Evolutionary conservation across 2,797 vertebrate genomes (phyloP).

Genomic region (Rhyacichthys aspro): DNA sequence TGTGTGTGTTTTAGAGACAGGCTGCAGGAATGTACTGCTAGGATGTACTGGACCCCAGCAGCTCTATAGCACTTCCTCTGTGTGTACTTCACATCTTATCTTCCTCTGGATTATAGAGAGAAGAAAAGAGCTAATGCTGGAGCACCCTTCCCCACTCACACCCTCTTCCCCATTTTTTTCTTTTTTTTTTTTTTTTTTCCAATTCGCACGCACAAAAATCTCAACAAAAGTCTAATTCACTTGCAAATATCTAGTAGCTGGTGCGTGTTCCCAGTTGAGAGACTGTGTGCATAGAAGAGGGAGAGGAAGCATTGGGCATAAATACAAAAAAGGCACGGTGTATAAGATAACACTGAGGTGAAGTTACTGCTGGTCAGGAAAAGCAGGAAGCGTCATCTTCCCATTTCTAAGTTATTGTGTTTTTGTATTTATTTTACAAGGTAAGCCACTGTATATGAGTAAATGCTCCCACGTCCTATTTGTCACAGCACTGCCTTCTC

Average conservation of each 20-base stretch:
- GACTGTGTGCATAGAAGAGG: conserved; percentile 27
- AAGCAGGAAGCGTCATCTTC: conserved; percentile 34
- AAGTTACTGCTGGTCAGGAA: conserved; percentile 51
- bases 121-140: conserved; percentile 78
- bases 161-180: conserved; percentile 47
- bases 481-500: conserved; percentile 42
- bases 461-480: conserved; percentile 35
- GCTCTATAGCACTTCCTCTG: conserved; percentile 82
- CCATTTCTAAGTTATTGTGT: conserved; percentile 20
- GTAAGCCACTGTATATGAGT: conserved; percentile 17
- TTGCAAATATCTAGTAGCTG: conserved; percentile 83
- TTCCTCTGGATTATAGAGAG: conserved; percentile 79
- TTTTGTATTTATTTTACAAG: conserved; percentile 21
- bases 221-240: conserved; percentile 81
- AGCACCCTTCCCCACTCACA: conserved; percentile 63
- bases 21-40: conserved; percentile 72
- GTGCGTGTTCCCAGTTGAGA: conserved; percentile 69
- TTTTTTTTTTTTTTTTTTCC: conserved; percentile 37
- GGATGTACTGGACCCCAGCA: conserved; percentile 75
- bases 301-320: conserved; percentile 58
- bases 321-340: conserved; percentile 51
- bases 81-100: conserved; percentile 82
- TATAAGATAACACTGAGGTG: conserved; percentile 56
- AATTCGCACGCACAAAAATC: conserved; percentile 53
- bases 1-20: conserved; percentile 39